A percentile compares a stretch with the other conserved stretches of the same genome.
Evolutionary conservation across 2,888 invertebrate species (phyloP).

Genomic region (Diloba caeruleocephala): DNA sequence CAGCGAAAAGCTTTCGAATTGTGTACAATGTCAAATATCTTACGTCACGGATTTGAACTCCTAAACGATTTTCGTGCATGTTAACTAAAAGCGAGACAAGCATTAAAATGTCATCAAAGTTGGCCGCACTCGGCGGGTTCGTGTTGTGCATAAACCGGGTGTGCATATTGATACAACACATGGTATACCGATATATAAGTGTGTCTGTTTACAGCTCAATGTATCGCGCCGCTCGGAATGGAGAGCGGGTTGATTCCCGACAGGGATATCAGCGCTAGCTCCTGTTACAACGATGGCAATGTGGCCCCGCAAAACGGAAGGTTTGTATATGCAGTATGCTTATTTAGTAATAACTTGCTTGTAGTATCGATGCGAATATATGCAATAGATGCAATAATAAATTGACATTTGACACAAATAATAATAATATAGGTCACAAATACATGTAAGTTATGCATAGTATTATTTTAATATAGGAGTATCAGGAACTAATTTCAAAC

Average conservation of each 20-base stretch:
- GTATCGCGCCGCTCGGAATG: slow-evolving; percentile 95
- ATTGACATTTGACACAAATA: too few species aligned
- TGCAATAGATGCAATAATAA: too few species aligned
- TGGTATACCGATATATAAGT: slow-evolving; percentile 16
- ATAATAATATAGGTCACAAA: too few species aligned
- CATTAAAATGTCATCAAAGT: slow-evolving; percentile 64
- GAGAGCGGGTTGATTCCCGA: slow-evolving; percentile 94
- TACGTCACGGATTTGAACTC: slow-evolving; percentile 24
- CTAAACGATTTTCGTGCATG: slow-evolving; percentile 59
- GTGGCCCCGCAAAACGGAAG: slow-evolving; percentile 96
- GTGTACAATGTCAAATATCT: slow-evolving; percentile 23
- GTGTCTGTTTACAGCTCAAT: slow-evolving; percentile 91
- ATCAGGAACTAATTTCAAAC: too few species aligned
- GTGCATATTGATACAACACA: slow-evolving; percentile 34
- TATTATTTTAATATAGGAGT: too few species aligned
- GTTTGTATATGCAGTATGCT: slow-evolving; percentile 75
- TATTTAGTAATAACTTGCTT: slow-evolving; percentile 4
- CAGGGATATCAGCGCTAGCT: slow-evolving; percentile 94
- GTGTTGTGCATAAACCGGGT: slow-evolving; percentile 38
- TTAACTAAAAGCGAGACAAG: slow-evolving; percentile 50
- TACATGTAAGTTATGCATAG: too few species aligned
- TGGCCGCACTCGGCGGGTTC: slow-evolving; percentile 42
- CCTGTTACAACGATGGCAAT: slow-evolving; percentile 94
- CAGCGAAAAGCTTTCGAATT: slow-evolving; percentile 37
- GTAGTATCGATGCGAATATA: neutral